Evolutionary conservation across 2,888 invertebrate genomes (phyloP).

Genomic region (Acrobasis repandana): DNA sequence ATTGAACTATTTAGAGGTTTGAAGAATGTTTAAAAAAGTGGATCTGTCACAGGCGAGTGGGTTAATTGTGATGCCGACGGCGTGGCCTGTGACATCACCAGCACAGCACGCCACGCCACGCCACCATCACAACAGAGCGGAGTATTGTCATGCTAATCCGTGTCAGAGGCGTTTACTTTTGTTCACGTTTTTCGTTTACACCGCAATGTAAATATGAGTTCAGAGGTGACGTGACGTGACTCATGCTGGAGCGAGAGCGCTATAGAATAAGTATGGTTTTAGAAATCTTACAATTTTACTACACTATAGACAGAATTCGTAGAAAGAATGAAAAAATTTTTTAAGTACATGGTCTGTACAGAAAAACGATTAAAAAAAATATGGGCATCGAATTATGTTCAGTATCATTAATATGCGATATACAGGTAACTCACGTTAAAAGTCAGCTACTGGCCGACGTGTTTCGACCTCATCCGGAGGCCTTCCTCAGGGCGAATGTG

Average conservation of each 20-base stretch:
- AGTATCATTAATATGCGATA: too few species aligned
- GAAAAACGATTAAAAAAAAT: too few species aligned
- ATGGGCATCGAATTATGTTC: too few species aligned
- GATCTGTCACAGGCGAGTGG: constrained; percentile 8
- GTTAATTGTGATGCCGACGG: constrained; percentile 13
- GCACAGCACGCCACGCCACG: not conserved
- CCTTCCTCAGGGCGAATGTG: too few species aligned
- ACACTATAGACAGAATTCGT: not conserved
- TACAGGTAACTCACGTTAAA: too few species aligned
- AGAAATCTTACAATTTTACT: not conserved
- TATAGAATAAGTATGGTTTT: not conserved
- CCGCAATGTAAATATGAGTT: constrained; percentile 20
- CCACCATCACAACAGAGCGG: constrained; percentile 4
- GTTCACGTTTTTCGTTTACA: constrained; percentile 22
- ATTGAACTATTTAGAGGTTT: not conserved
- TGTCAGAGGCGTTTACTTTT: constrained; percentile 25
- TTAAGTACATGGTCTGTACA: too few species aligned
- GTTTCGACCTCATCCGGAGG: too few species aligned
- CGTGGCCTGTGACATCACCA: constrained; percentile 6
- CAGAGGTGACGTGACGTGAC: constrained; percentile 17
- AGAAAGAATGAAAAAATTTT: not conserved
- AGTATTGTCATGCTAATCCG: constrained; percentile 31
- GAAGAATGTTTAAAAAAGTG: constrained; percentile 12
- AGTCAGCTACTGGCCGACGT: too few species aligned
- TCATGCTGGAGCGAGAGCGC: not conserved